phyloP scores from a whole-genome alignment of 1,140 invertebrate species.

The Linepithema humile region DNA sequence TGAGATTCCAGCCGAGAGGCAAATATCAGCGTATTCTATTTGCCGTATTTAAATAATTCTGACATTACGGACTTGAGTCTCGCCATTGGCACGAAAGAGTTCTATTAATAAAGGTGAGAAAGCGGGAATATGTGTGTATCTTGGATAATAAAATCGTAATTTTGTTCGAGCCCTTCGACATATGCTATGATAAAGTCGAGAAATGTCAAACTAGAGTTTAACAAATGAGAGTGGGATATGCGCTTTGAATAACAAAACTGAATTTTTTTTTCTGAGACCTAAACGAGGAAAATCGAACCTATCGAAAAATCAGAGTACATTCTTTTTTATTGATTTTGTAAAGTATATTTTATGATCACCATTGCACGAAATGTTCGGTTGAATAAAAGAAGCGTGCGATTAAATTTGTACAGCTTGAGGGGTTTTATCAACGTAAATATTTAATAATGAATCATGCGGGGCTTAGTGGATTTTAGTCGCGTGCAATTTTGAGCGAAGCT shows the following conservation, averaged over 20 bases:
- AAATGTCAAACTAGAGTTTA: too few relatives aligned
- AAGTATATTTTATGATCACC: not conserved
- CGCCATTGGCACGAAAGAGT: not conserved
- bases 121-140: not conserved
- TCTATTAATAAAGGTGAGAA: not conserved
- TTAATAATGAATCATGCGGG: not conserved
- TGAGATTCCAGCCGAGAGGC: not conserved
- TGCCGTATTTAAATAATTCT: not conserved
- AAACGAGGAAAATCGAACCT: not conserved
- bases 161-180: too few relatives aligned
- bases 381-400: not conserved
- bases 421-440: not conserved
- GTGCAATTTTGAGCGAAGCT: not conserved
- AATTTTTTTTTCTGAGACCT: not conserved
- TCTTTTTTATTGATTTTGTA: conserved; percentile 4
- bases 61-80: not conserved
- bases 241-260: not conserved
- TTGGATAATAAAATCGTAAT: too few relatives aligned
- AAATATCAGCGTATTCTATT: not conserved
- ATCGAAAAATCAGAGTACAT: not conserved
- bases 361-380: not conserved
- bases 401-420: not conserved
- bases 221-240: too few relatives aligned
- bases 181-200: too few relatives aligned
- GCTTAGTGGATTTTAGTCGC: conserved; percentile 11